Evolutionary conservation across 2,113 vertebrate species (phyloP), one percentile per base, ranked within the genome.

Genomic region (Parus major): DNA sequence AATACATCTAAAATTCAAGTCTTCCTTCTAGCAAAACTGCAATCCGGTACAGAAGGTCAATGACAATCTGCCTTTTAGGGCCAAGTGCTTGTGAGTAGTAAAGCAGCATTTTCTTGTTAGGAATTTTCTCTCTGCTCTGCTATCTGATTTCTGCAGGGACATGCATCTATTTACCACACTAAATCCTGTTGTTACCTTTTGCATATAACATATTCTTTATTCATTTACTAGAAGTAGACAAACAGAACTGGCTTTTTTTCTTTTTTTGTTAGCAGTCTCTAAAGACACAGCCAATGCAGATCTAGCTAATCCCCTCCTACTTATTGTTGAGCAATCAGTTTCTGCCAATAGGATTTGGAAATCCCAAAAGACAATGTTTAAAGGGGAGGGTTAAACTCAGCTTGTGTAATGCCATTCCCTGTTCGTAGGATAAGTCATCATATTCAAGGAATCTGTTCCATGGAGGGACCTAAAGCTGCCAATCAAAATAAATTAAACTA

Each of bases 1-100:
- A 97, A 95, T 86, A 82, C 64, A 96, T 89, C 86, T 90, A 95
- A 97, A 95, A 96, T 94, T 96, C 82, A 92, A 97, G 82, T 82
- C 91, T 96, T 97, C 61, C 86, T 97, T 90, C 92, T 41, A 84
- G 72, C 75, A 95, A 96, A 97, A 52, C 65, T 69, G 56, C 82
- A 95, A 96, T 95, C 82, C 66, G 89, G 60, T 86, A 94, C 39
- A 52, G 88, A 95, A 97, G 95, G 97, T 97, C 97, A 96, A 79
- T 88, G 90, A 85, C 96, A 97, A 87, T 56, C 92, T 69, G 53
- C 68, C 82, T 95, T 89, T 93, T 94, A 96, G 96, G 55, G 23
- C 39, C 60, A 96, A 91, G 7, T 56, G 29, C 49, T 93, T 90
- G 13, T 39, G 84, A 95, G 80, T 50, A 92, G 47, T 41, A 95